Base-by-base conservation (phyloP, 2,888 invertebrate species). In the Pegoplata infirma region DNA sequence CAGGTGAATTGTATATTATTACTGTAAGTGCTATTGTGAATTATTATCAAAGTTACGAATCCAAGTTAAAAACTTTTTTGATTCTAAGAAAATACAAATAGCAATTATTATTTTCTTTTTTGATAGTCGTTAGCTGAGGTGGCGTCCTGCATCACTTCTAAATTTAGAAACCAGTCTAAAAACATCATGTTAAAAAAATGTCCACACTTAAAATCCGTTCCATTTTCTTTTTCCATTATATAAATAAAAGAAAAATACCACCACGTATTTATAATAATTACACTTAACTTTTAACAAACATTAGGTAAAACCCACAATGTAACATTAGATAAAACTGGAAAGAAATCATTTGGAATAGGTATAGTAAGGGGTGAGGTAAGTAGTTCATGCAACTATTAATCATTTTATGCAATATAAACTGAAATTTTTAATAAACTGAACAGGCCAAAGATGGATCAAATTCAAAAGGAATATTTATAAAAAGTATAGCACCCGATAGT, bases 391-490 rank as follows among this genome's bases (percentile, higher is more conserved):
- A 75, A 59, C 69, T 56, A 25, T 19, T 77, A 73, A 72, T 75
- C 40, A 63, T 47, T 36, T 16, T n/a, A 12, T 12, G 49, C 25
- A 23, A 49, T 58, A 53, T 21, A 8, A 46, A 25, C n/a, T n/a
- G 47, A 64, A 55, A 16, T 14, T 47, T 47, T 32, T 17, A 44
- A 16, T 40, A 12, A 36, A 36, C n/a, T 25, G 12, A 53, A 25
- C 36, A 86, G 86, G 89, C 88, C 16, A 89, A 94, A 69, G 92
- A 93, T 82, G 93, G 93, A 81, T 94, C 90, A 10, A 87, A 87
- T 72, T 85, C 98, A 82, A 94, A 97, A 72, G 99, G 99, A 5
- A 98, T 99, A 86, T 99, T 99, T 89, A 97, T 99, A 87, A 99
- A 99, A 90, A 97, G 97, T 85, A 98, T 99, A 0, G 93, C 98